Percentiles rank a stretch among this genome's conserved stretches.
Evolutionary conservation across 2,797 vertebrate species (phyloP).

Genomic region (Falco biarmicus): DNA sequence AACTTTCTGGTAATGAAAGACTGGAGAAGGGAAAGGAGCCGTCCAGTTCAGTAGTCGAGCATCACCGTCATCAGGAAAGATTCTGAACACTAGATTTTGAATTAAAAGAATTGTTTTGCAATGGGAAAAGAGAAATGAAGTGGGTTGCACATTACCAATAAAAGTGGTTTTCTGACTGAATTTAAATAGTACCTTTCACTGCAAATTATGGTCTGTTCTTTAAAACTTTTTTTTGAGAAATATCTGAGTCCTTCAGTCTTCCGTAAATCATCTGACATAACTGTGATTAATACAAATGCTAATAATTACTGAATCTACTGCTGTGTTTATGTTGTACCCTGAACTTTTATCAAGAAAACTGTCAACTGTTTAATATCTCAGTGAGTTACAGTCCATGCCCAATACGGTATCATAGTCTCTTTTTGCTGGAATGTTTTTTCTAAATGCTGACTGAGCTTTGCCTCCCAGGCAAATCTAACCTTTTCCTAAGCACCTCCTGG

Average conservation of each 20-base stretch:
- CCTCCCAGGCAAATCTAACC: neutral
- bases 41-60: neutral
- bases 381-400: neutral
- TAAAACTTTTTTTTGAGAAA: neutral
- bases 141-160: neutral
- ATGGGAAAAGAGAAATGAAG: neutral
- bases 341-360: neutral
- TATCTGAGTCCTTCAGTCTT: neutral
- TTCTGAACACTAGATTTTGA: neutral
- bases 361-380: neutral
- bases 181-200: constrained; percentile 10
- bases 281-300: neutral
- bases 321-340: neutral
- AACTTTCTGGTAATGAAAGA: neutral
- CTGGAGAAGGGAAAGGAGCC: neutral
- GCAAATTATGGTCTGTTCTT: constrained; percentile 13
- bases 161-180: neutral
- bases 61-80: neutral
- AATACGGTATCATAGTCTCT: neutral
- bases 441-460: neutral
- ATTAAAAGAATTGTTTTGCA: neutral
- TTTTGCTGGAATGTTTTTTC: neutral
- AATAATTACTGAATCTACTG: neutral
- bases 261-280: neutral
- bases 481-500: neutral